phyloP scores from a whole-genome alignment of 2,113 vertebrate species.

The Nothoprocta perdicaria region DNA sequence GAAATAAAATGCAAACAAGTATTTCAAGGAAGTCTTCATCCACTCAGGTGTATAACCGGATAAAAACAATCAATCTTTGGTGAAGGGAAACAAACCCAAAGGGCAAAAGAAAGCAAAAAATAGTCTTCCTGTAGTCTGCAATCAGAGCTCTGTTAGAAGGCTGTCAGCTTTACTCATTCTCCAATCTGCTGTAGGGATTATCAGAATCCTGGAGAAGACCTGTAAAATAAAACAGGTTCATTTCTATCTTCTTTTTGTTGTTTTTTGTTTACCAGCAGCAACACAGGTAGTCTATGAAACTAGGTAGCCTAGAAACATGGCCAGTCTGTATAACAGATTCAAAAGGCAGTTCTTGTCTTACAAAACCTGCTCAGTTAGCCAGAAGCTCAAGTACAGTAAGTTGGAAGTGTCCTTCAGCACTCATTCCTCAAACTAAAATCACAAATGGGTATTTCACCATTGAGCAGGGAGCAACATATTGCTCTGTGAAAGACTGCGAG shows the following conservation, averaged over 20 bases:
- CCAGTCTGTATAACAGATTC: background rate
- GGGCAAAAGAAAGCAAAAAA: background rate
- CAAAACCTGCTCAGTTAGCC: background rate
- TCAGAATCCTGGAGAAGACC: constrained; percentile 87
- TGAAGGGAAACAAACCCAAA: background rate
- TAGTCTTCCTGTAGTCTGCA: background rate
- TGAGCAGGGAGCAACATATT: background rate
- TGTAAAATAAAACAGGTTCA: constrained; percentile 67
- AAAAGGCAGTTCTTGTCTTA: background rate
- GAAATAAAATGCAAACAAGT: background rate
- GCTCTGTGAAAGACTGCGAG: background rate
- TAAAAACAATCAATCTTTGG: background rate
- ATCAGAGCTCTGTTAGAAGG: background rate
- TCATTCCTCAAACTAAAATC: background rate
- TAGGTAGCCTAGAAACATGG: background rate
- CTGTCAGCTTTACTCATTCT: constrained; percentile 81
- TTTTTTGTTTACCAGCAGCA: too few relatives aligned
- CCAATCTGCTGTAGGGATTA: constrained; percentile 89
- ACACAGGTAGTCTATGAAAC: too few relatives aligned
- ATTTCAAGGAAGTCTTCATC: background rate
- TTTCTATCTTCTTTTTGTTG: background rate
- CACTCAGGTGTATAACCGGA: background rate
- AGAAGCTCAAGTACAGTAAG: background rate
- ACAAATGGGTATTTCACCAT: background rate
- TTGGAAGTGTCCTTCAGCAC: constrained; percentile 1